phyloP scores from a whole-genome alignment of 2,888 invertebrate species.

The Pollenia angustigena region DNA sequence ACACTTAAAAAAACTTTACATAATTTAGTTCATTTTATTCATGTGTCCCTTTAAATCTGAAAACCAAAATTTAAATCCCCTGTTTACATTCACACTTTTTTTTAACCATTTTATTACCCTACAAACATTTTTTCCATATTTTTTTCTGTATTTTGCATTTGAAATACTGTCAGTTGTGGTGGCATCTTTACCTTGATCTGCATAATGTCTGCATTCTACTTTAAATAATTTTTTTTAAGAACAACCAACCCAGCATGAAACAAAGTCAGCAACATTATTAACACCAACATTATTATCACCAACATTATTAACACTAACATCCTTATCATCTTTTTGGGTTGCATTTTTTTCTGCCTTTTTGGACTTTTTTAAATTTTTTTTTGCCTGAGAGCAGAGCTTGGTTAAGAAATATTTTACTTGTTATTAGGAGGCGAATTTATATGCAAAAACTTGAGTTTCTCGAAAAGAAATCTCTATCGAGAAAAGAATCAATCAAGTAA shows the following conservation, averaged over 20 bases:
- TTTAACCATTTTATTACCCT: slow-evolving; percentile 36
- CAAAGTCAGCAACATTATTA: slow-evolving; percentile 40
- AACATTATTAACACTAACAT: neutral
- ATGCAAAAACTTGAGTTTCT: too few species aligned
- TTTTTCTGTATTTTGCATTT: slow-evolving; percentile 9
- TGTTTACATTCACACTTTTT: slow-evolving; percentile 56
- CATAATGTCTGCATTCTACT: slow-evolving; percentile 68
- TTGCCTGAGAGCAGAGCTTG: slow-evolving; percentile 41
- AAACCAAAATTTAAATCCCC: slow-evolving; percentile 16
- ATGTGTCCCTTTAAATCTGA: neutral
- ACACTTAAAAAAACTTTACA: neutral
- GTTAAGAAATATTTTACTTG: slow-evolving; percentile 6
- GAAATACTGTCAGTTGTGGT: slow-evolving; percentile 20
- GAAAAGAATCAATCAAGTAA: too few species aligned
- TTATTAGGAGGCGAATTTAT: too few species aligned
- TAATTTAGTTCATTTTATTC: slow-evolving; percentile 3
- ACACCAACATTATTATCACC: slow-evolving; percentile 10
- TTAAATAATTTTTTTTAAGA: neutral
- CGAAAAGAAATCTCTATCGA: too few species aligned
- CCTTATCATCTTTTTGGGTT: neutral
- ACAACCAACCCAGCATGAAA: slow-evolving; percentile 4
- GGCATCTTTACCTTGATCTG: slow-evolving; percentile 69
- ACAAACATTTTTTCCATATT: neutral
- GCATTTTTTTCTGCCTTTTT: neutral
- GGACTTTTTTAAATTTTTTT: neutral